Conservation (phyloP, 2,797 vertebrate genomes). For the Margarornis squamiger region DNA sequence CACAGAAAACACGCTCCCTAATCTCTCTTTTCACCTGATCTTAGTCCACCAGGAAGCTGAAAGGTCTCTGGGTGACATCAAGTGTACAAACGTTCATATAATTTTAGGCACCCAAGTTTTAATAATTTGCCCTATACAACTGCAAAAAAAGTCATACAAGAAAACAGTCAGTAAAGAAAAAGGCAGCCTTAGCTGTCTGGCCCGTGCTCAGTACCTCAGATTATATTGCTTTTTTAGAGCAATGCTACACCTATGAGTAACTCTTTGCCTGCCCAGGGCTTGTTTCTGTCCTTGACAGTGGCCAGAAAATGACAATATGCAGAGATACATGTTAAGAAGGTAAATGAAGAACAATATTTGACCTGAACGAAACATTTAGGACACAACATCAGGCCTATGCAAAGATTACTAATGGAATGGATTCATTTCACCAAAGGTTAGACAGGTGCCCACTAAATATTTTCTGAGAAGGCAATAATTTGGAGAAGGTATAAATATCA, state of each 20-base stretch:
- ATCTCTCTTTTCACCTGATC: not conserved
- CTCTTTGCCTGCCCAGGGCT: not conserved
- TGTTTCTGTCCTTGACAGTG: not conserved
- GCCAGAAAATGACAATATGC: not conserved
- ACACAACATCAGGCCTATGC: not conserved
- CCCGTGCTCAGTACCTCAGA: accelerated
- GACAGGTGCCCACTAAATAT: not conserved
- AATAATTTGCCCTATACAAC: not conserved
- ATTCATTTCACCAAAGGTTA: not conserved
- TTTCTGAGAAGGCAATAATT: not conserved
- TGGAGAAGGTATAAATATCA: not conserved
- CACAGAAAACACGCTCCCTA: not conserved
- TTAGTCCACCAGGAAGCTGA: not conserved
- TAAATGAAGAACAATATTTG: not conserved
- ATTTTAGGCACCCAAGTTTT: not conserved
- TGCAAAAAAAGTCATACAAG: not conserved
- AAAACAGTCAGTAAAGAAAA: not conserved
- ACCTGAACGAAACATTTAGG: not conserved
- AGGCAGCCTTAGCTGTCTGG: not conserved
- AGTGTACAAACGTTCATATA: not conserved
- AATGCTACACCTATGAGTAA: not conserved
- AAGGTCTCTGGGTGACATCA: not conserved
- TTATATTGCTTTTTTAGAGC: not conserved
- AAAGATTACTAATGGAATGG: not conserved
- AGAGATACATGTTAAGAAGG: not conserved